Base-by-base conservation (phyloP, 2,113 vertebrate species). In the Sceloporus tristichus region DNA sequence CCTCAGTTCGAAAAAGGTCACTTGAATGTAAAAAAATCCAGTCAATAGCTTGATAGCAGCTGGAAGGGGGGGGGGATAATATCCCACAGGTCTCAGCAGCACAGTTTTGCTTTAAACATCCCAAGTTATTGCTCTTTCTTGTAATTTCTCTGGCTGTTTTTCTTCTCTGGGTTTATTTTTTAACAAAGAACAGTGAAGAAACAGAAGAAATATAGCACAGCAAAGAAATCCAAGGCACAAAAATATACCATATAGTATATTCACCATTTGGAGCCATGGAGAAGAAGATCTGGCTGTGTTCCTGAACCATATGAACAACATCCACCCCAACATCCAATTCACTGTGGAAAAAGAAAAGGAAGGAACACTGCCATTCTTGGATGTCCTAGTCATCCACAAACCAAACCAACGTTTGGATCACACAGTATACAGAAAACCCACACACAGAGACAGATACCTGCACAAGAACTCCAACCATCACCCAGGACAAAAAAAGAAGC, bases 91-190 rank as follows among this genome's bases (percentile, higher is more conserved):
- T 89, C 84, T 90, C 80, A 77, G 0, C 80, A 70, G 74, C 3
- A 59, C 86, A 40, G 0, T 86, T 91, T 53, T 34, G 74, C 3
- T 85, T 89, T 74, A 81, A 9, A 89, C 84, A 88, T 11, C 40
- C 21, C 86, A 89, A 87, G 40, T 65, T 34, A 86, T 48, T 8
- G 89, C 79, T 74, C 0, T 1, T 62, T 21, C 77, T 75, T 8
- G 1, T 68, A 76, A 54, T 53, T 71, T 87, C 56, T 29, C 0
- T 80, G 5, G 85, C 4, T 73, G 3, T 66, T 11, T 76, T 9
- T 0, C 0, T 3, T 25, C 93, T 66, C 82, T 85, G 38, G 77
- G 42, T 84, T 84, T 90, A 16, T 14, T 38, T 87, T 66, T 85
- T 81, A 1, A 89, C 34, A 86, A 92, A 54, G 1, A 29, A 10